phyloP scores from a whole-genome alignment of 1,140 invertebrate species.

The Calliopsis andreniformis region DNA sequence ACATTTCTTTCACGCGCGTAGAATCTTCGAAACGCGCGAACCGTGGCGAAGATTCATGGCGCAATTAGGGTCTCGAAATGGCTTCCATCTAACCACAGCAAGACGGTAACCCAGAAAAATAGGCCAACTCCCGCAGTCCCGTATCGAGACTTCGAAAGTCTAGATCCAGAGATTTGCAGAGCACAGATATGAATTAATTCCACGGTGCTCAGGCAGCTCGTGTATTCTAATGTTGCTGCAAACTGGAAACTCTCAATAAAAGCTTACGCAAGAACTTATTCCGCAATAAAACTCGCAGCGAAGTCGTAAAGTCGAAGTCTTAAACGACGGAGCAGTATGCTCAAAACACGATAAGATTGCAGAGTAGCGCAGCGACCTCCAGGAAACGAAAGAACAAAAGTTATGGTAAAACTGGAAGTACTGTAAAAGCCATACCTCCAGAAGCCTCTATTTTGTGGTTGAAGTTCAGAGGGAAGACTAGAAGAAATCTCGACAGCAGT shows the following conservation, averaged over 20 bases:
- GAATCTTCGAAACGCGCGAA: conserved; percentile 6
- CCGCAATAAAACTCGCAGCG: background rate
- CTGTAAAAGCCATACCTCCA: too few relatives aligned
- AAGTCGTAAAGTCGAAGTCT: background rate
- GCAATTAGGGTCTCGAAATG: conserved; percentile 41
- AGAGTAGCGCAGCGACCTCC: conserved; percentile 1
- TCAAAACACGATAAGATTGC: background rate
- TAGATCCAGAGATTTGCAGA: background rate
- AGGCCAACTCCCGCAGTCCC: background rate
- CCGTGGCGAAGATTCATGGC: conserved; percentile 29
- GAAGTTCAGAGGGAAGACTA: too few relatives aligned
- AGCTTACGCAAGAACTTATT: conserved; percentile 13
- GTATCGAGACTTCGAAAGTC: too few relatives aligned
- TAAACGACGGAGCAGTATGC: background rate
- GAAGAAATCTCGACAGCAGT: too few relatives aligned
- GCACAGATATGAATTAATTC: background rate
- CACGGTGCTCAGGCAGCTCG: too few relatives aligned
- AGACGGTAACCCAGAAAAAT: conserved; percentile 28
- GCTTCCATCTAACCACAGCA: conserved; percentile 17
- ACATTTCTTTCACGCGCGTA: conserved; percentile 41
- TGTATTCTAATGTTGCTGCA: background rate
- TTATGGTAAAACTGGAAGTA: too few relatives aligned
- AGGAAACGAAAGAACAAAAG: background rate
- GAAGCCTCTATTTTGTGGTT: too few relatives aligned
- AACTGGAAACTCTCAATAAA: conserved; percentile 1